Conservation (phyloP, 2,888 invertebrate species). For the Melanostoma scalare region DNA sequence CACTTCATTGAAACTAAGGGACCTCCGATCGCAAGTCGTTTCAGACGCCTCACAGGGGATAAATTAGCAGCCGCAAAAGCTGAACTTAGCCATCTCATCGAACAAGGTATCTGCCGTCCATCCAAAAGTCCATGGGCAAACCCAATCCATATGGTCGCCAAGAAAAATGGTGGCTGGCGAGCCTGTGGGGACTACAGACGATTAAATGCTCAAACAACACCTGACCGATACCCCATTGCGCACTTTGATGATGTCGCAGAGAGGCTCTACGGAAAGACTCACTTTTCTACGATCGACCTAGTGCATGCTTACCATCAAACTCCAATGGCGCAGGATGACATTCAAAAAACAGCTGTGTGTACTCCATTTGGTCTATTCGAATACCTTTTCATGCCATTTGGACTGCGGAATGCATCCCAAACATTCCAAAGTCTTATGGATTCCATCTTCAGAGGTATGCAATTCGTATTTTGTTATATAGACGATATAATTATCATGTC, state of each 20-base stretch:
- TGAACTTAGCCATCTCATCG: conserved; percentile 22
- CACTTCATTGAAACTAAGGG: conserved; percentile 3
- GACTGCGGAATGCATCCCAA: conserved; percentile 77
- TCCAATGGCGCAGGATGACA: conserved; percentile 76
- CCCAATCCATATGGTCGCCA: conserved; percentile 77
- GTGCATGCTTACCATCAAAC: conserved; percentile 78
- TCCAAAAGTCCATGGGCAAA: conserved; percentile 80
- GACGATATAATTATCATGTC: conserved; percentile 77
- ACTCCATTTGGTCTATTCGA: conserved; percentile 80
- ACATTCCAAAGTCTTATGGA: conserved; percentile 79
- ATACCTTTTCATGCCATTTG: conserved; percentile 75
- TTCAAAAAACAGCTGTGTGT: conserved; percentile 78
- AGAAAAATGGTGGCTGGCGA: conserved; percentile 37
- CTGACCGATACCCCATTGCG: conserved; percentile 77
- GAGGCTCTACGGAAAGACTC: not conserved
- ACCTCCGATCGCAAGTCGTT: conserved; percentile 5
- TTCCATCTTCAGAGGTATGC: conserved; percentile 72
- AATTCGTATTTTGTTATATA: conserved; percentile 75
- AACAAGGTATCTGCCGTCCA: conserved; percentile 79
- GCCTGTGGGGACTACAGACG: conserved; percentile 75
- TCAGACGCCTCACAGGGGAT: conserved; percentile 22
- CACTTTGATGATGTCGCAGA: conserved; percentile 2
- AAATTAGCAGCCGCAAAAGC: not conserved
- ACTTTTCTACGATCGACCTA: conserved; percentile 74
- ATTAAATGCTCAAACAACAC: conserved; percentile 76